Evolutionary conservation across 2,113 vertebrate species (phyloP), one percentile per base, ranked within the genome.

Genomic region (Seriola dumerili): DNA sequence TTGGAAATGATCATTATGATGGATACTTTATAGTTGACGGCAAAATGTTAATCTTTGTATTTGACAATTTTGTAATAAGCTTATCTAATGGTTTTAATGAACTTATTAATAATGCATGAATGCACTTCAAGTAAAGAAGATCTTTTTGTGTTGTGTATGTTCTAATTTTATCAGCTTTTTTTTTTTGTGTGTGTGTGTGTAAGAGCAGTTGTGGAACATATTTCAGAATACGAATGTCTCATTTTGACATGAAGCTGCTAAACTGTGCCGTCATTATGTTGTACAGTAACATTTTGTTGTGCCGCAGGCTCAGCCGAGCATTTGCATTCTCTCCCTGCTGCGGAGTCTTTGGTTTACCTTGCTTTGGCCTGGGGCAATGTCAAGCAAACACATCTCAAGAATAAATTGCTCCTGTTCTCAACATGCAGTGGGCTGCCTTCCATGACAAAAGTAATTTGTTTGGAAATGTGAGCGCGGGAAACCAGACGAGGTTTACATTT

Each of bases 361-460:
- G 25, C 67, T 80, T 9, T 59, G 48, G 81, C 87, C 52, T 12
- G 1, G 16, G 73, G 85, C 84, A 69, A 86, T 74, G 92, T 88
- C 84, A 84, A 58, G 84, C 70, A 89, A 83, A 87, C 57, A 76
- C 83, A 80, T 77, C 81, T 79, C 48, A 8, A 58, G 68, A 85
- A 87, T 86, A 91, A 84, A 90, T 81, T 84, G 78, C 81, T 80
- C 70, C 38, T 23, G 11, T 57, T 83, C 50, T 90, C 81, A 83
- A 78, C 64, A 77, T 76, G 88, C 73, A 78, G 72, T 32, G 13
- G 38, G 67, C 83, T 34, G 70, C 78, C 64, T 44, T 84, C 48
- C 76, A 54, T 68, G 82, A 90, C 86, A 86, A 59, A 79, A 86
- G 78, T 75, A 25, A 91, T 92, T 88, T 83, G 83, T 84, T 85